These are phyloP conservation scores for Nudaria mundana DNA, from an alignment of 2,888 invertebrate species.

Conservation along the genomic window DNA sequence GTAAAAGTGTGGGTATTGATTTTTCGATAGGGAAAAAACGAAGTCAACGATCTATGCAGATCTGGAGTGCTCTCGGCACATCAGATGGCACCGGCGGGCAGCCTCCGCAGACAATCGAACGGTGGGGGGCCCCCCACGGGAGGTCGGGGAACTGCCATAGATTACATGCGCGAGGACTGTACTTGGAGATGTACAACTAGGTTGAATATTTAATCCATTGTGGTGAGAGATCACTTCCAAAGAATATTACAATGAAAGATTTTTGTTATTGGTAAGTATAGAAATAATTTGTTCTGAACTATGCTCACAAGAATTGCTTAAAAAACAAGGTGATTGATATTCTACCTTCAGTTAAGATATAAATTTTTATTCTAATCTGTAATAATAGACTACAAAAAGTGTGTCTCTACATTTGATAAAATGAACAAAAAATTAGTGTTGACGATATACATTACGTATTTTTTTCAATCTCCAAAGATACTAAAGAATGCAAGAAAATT, in stretches of 20 bases:
- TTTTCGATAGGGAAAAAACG: slow-evolving; percentile 81
- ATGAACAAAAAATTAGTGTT: no score
- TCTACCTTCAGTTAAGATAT: no score
- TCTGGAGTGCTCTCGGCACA: slow-evolving; percentile 81
- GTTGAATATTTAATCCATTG: slow-evolving; percentile 6
- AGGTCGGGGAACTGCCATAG: slow-evolving; percentile 73
- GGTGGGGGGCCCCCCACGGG: slow-evolving; percentile 66
- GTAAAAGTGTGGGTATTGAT: slow-evolving; percentile 78
- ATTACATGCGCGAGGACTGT: slow-evolving; percentile 43
- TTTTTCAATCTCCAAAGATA: no score
- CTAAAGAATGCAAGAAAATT: no score
- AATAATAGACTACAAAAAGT: no score
- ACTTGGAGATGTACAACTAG: slow-evolving; percentile 11
- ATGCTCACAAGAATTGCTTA: no score
- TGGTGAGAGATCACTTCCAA: background rate
- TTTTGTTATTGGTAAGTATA: no score
- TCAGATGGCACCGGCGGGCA: slow-evolving; percentile 81
- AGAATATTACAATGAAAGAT: background rate
- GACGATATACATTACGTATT: no score
- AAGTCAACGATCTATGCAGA: slow-evolving; percentile 82
- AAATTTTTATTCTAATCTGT: no score
- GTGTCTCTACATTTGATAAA: no score
- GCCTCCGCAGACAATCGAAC: slow-evolving; percentile 82
- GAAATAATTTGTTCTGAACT: no score
- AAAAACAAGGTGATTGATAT: no score